Base-by-base conservation (phyloP, 2,888 invertebrate genomes). In the Ochropacha duplaris region DNA sequence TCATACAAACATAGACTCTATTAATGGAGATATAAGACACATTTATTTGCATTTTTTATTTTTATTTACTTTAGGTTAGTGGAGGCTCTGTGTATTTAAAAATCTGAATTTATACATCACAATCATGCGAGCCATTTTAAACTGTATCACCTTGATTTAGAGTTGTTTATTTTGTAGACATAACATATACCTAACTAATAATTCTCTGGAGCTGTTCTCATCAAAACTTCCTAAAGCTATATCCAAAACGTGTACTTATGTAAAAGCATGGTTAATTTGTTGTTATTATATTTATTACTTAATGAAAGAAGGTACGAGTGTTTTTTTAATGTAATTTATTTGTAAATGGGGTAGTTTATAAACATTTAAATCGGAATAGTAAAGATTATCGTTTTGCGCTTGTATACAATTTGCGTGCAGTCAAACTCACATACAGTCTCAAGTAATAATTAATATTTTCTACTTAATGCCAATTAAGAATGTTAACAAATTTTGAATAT, bases 231-330 rank as follows among this genome's bases (percentile, higher is more conserved):
- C 34, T 22, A 28, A 34, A 52, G 19, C n/a, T 28, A 4, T 51
- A 19, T 12, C 14, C 28, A 4, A 31, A 12, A 51, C n/a, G 34
- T 34, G 22, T 16, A 52, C 52, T 16, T 50, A 16, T 31, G 34
- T 83, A 81, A 83, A 80, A 83, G 81, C 80, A 71, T 60, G 68
- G 69, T 68, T 66, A 74, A 67, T 71, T 72, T 74, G 79, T 84
- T 84, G 84, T 89, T 89, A 90, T 83, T 78, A 81, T 92, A 92
- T 92, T 92, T 92, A 91, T 90, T 88, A 86, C 81, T 83, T 83
- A 80, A 80, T 63, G 62, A 69, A 69, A 69, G 56, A 65, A 75
- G 77, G 78, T 80, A 79, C 75, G 78, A 86, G 86, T 86, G 87
- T 87, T 86, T 87, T 84, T 84, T 87, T 78, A 71, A 78, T 19